phyloP scores from a whole-genome alignment of 2,888 invertebrate species.

The Abscondita cerata region DNA sequence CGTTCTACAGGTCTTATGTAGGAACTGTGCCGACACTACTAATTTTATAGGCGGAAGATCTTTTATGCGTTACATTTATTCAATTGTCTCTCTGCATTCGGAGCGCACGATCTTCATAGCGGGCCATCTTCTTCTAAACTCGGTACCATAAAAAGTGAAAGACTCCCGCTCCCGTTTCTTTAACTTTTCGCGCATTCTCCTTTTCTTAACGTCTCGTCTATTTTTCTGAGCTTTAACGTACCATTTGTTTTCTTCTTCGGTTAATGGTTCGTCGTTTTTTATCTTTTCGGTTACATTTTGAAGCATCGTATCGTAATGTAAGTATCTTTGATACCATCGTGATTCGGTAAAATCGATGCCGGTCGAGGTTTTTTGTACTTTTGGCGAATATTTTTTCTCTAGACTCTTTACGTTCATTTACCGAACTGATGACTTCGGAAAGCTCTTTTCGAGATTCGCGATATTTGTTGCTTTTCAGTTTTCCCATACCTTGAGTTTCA shows the following conservation, averaged over 20 bases:
- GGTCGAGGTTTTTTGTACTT: constrained; percentile 37
- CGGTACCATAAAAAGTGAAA: constrained; percentile 30
- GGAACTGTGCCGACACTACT: constrained; percentile 36
- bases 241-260: constrained; percentile 37
- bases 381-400: constrained; percentile 43
- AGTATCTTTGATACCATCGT: constrained; percentile 36
- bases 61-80: constrained; percentile 8
- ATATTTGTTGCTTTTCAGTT: constrained; percentile 17
- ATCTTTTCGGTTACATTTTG: constrained; percentile 2
- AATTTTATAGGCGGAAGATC: constrained; percentile 26
- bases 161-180: constrained; percentile 27
- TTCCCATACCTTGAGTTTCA: constrained; percentile 45
- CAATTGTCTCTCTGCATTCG: not conserved
- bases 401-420: constrained; percentile 15
- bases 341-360: constrained; percentile 37
- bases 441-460: too few species aligned
- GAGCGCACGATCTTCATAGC: constrained; percentile 29
- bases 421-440: constrained; percentile 15
- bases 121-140: constrained; percentile 30
- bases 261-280: constrained; percentile 19
- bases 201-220: constrained; percentile 10
- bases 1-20: constrained; percentile 53
- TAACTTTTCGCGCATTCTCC: constrained; percentile 15
- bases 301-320: constrained; percentile 26
- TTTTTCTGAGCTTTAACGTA: constrained; percentile 25